Percentiles rank a stretch among this genome's conserved stretches.
Conservation (phyloP, 2,888 invertebrate genomes). For the Bursaphelenchus okinawaensis region DNA sequence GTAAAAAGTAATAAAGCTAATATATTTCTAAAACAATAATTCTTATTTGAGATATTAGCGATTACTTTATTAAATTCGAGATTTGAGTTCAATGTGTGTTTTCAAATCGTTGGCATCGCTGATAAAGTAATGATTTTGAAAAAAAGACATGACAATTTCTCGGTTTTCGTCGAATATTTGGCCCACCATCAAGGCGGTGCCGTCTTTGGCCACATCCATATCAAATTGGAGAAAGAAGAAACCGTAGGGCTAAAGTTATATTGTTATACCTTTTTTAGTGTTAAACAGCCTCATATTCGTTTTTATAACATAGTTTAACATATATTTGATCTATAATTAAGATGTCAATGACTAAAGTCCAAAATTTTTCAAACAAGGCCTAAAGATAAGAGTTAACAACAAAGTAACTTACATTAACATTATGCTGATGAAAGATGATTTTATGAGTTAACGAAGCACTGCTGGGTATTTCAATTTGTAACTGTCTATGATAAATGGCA, state of each 20-base stretch:
- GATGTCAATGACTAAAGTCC: no score
- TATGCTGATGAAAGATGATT: neutral
- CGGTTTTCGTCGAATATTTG: neutral
- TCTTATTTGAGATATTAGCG: no score
- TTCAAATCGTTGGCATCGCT: neutral
- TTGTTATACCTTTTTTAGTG: neutral
- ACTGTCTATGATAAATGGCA: neutral
- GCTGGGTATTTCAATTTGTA: neutral
- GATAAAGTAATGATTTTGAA: neutral
- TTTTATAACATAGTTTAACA: no score
- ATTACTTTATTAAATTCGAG: neutral
- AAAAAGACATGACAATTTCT: neutral
- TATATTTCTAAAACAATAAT: no score
- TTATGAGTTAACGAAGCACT: conserved; percentile 7
- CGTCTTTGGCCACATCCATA: neutral
- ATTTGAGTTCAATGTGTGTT: neutral
- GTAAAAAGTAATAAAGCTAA: no score
- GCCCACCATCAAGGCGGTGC: neutral
- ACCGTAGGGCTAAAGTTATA: neutral
- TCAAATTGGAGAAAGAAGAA: neutral
- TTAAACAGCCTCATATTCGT: no score
- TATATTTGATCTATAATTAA: neutral
- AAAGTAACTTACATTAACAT: neutral
- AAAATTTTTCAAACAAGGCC: no score
- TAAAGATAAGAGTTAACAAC: no score